Percentiles rank a stretch among this genome's conserved stretches.
phyloP scores from a whole-genome alignment of 2,113 vertebrate genomes.

The Motacilla alba region DNA sequence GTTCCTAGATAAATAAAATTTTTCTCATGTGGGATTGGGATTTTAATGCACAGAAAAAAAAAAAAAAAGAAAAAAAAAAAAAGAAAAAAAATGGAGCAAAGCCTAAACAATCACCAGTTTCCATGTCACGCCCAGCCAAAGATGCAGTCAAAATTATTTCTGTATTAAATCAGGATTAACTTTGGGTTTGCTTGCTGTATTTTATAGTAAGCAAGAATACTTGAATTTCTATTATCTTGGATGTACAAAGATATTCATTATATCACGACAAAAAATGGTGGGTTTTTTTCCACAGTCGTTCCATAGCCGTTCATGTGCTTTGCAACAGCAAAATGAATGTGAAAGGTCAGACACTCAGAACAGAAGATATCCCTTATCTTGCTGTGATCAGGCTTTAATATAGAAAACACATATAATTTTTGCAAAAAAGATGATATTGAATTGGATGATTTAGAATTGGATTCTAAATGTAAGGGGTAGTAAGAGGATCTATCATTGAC shows the following conservation, averaged over 20 bases:
- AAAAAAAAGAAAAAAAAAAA: not conserved
- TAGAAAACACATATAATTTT: not conserved
- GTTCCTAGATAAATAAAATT: constrained; percentile 34
- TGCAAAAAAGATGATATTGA: not conserved
- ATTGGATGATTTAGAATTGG: not conserved
- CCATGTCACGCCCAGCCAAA: not conserved
- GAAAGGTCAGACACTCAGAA: not conserved
- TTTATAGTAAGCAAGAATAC: not conserved
- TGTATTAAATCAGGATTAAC: not conserved
- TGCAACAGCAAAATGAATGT: not conserved
- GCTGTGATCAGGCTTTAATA: not conserved
- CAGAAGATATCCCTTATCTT: not conserved
- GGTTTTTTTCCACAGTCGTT: not conserved
- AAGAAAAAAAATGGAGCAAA: not conserved
- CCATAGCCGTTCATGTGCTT: not conserved
- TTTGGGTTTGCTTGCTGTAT: not conserved
- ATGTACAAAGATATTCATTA: not conserved
- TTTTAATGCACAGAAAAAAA: constrained; percentile 15
- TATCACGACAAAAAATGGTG: not conserved
- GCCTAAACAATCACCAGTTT: constrained; percentile 18
- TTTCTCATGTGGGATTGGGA: constrained; percentile 29
- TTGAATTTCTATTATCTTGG: not conserved
- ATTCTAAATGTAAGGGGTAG: not conserved
- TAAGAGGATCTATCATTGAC: fast-evolving
- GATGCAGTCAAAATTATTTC: not conserved